Base-by-base conservation (phyloP, 2,888 invertebrate species). In the Agrotis clavis region DNA sequence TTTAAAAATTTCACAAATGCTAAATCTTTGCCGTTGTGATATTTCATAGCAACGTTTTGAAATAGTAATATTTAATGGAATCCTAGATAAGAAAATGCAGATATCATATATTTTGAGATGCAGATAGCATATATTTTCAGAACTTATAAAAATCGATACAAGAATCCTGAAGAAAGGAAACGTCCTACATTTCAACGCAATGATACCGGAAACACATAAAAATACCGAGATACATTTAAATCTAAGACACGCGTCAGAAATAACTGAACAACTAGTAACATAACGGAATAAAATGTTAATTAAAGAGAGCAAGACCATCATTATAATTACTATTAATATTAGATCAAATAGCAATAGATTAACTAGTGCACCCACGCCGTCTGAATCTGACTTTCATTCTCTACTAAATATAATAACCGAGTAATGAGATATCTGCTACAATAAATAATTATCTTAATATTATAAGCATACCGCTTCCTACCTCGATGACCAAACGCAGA, bases 401-500 rank as follows among this genome's bases (percentile, higher is more conserved):
- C 71, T 74, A 59, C 56, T 11, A 47, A 57, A 69, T 60, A 57
- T 81, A 51, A 71, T 57, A 69, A 77, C 57, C 25, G 30, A 68
- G 54, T 82, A 77, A 74, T 69, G 63, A 74, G 68, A 61, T 74
- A 48, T 77, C 70, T 77, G 59, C 61, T 59, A 59, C 62, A 74
- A 79, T 73, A 60, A 59, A 64, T 67, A 78, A 75, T 13, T 18
- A 35, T 57, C 35, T 35, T 79, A 76, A 79, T 74, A 73, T 67
- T 56, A 74, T 79, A 63, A 63, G 51, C 71, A 77, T 79, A 64
- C 76, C 56, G 67, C 81, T 85, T 87, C 88, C 85, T 86, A 83
- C 83, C 78, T 81, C 82, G 81, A 86, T 86, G 84, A 74, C 82
- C 78, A 80, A 83, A 82, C 75, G 60, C 82, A 85, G 82, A 82